Percentiles rank a stretch among this genome's conserved stretches.
Conservation (phyloP, 2,888 invertebrate species). For the Pristionchus arcanus region DNA sequence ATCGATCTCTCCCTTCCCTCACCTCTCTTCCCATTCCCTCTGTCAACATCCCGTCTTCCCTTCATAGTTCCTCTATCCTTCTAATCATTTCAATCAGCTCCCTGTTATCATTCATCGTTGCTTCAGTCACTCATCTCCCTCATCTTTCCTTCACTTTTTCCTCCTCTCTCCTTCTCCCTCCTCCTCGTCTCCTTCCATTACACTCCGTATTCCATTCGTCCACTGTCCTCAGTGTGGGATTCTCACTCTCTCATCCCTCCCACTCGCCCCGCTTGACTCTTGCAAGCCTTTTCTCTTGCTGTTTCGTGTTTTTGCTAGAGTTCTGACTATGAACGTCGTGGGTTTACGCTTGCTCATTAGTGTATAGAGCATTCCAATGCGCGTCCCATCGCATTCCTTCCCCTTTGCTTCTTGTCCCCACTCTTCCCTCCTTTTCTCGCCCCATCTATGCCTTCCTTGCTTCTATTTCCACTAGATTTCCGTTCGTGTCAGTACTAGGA, state of each 20-base stretch:
- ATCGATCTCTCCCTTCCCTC: not conserved
- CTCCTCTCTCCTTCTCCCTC: conserved; percentile 1
- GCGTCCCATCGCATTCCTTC: not conserved
- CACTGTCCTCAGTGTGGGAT: conserved; percentile 24
- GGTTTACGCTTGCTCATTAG: not conserved
- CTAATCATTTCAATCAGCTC: not conserved
- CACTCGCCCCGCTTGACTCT: not conserved
- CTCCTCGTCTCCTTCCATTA: conserved; percentile 35
- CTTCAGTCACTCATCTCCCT: conserved; percentile 27
- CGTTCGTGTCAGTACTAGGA: not conserved
- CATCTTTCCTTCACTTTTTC: conserved; percentile 33
- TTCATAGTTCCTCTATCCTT: conserved; percentile 5
- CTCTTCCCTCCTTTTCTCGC: no score
- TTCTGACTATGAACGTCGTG: not conserved
- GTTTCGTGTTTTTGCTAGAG: not conserved
- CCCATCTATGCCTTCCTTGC: not conserved
- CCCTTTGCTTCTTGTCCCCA: not conserved
- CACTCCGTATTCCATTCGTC: conserved; percentile 34
- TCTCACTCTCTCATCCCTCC: conserved; percentile 8
- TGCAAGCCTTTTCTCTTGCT: not conserved
- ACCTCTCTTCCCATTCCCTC: conserved; percentile 15
- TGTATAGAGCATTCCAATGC: not conserved
- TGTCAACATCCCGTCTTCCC: conserved; percentile 39
- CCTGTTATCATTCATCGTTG: not conserved
- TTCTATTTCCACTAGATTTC: not conserved